A percentile compares a stretch with the other conserved stretches of the same genome.
phyloP scores from a whole-genome alignment of 2,888 invertebrate genomes.

The Brenthis ino region DNA sequence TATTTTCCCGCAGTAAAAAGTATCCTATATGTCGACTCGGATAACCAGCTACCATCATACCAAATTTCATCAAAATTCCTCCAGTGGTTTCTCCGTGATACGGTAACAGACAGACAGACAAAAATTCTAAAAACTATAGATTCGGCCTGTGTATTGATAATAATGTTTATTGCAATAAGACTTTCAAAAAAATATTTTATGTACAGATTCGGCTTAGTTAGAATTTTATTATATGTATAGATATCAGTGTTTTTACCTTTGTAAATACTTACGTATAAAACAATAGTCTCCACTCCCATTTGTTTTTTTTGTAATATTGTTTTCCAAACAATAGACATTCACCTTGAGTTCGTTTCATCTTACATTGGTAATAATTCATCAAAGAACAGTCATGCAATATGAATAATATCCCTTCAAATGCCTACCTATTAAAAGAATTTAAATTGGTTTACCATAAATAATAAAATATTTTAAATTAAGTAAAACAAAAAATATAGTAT shows the following conservation, averaged over 20 bases:
- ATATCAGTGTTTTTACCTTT: conserved; percentile 8
- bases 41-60: too few relatives aligned
- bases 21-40: too few relatives aligned
- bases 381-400: conserved; percentile 9
- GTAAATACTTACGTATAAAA: conserved; percentile 12
- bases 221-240: too few relatives aligned
- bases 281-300: conserved; percentile 16
- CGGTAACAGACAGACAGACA: too few relatives aligned
- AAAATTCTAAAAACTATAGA: too few relatives aligned
- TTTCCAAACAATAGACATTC: conserved; percentile 20
- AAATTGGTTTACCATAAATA: not conserved
- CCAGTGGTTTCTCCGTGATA: too few relatives aligned
- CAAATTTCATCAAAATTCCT: too few relatives aligned
- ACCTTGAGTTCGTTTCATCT: conserved; percentile 20
- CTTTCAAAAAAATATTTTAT: too few relatives aligned
- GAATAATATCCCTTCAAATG: conserved; percentile 2
- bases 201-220: too few relatives aligned
- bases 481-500: not conserved
- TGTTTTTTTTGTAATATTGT: conserved; percentile 17
- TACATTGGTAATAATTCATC: conserved; percentile 16
- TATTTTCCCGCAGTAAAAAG: too few relatives aligned
- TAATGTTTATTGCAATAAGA: too few relatives aligned
- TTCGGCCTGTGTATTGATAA: too few relatives aligned
- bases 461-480: not conserved
- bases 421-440: not conserved